phyloP scores from a whole-genome alignment of 2,113 vertebrate species.

The Andinoacara biseriatus region DNA sequence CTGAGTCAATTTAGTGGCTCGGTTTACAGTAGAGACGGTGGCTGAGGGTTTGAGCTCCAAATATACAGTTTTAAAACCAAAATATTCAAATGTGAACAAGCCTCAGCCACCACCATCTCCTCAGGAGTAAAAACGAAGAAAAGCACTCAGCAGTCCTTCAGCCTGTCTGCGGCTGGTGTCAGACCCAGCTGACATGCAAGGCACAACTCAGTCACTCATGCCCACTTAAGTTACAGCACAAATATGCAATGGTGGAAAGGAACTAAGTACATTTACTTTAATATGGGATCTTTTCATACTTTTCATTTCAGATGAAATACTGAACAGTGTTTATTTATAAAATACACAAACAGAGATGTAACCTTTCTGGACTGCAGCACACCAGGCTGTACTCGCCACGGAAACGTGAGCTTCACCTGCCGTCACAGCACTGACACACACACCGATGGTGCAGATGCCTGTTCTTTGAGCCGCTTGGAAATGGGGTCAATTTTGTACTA shows the following conservation, averaged over 20 bases:
- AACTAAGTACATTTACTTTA: background rate
- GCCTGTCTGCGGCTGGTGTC: conserved; percentile 24
- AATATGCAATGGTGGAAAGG: background rate
- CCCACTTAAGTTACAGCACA: background rate
- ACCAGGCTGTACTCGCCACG: too few species aligned
- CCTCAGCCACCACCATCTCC: conserved; percentile 33
- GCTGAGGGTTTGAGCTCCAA: conserved; percentile 67
- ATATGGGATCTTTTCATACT: background rate
- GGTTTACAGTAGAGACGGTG: conserved; percentile 7
- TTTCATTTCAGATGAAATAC: too few species aligned
- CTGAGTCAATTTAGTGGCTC: conserved; percentile 1
- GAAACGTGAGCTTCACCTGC: too few species aligned
- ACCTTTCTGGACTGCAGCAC: too few species aligned
- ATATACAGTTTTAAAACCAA: conserved; percentile 76
- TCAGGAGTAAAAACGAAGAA: background rate
- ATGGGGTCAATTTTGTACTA: background rate
- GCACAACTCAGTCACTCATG: background rate
- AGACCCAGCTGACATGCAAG: conserved; percentile 22
- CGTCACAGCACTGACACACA: too few species aligned
- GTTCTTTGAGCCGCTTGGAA: too few species aligned
- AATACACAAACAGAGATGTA: too few species aligned
- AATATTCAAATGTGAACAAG: conserved; percentile 77
- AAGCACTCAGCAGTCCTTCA: background rate
- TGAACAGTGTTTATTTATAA: background rate
- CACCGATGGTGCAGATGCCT: too few species aligned